These are phyloP conservation scores for Amphibalanus amphitrite DNA, from an alignment of 1,140 invertebrate genomes.

Conservation along the genomic window DNA sequence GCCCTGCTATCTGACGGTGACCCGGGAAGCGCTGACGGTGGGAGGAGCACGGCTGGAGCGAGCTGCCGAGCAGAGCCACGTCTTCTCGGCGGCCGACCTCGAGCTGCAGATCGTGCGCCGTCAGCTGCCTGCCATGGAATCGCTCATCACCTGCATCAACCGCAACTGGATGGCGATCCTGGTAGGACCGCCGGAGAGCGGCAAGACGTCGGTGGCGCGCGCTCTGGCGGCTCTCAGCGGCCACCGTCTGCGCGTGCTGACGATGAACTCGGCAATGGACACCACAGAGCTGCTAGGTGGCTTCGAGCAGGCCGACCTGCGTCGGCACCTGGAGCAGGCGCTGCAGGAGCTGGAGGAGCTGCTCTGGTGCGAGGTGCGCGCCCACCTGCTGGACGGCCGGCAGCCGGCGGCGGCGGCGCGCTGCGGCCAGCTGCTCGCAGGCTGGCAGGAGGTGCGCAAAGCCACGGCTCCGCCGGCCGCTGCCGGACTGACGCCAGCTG, in stretches of 20 bases:
- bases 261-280: conserved; percentile 85
- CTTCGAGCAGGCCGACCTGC: conserved; percentile 74
- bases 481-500: not conserved
- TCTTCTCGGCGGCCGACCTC: not conserved
- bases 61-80: not conserved
- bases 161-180: conserved; percentile 85
- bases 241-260: conserved; percentile 50
- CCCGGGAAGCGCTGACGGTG: not conserved
- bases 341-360: conserved; percentile 8
- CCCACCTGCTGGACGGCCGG: conserved; percentile 9
- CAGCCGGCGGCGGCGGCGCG: conserved; percentile 11
- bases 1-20: not conserved
- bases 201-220: conserved; percentile 66
- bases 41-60: not conserved
- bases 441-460: no score
- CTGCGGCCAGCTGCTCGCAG: not conserved
- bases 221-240: conserved; percentile 56
- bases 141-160: conserved; percentile 59
- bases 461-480: no score
- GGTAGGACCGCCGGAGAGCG: conserved; percentile 55
- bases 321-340: not conserved
- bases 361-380: conserved; percentile 1
- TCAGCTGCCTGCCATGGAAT: conserved; percentile 46
- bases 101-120: conserved; percentile 43
- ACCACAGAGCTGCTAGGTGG: conserved; percentile 86